These are phyloP conservation scores for Passer domesticus DNA, from an alignment of 2,113 vertebrate species.

Conservation along the genomic window DNA sequence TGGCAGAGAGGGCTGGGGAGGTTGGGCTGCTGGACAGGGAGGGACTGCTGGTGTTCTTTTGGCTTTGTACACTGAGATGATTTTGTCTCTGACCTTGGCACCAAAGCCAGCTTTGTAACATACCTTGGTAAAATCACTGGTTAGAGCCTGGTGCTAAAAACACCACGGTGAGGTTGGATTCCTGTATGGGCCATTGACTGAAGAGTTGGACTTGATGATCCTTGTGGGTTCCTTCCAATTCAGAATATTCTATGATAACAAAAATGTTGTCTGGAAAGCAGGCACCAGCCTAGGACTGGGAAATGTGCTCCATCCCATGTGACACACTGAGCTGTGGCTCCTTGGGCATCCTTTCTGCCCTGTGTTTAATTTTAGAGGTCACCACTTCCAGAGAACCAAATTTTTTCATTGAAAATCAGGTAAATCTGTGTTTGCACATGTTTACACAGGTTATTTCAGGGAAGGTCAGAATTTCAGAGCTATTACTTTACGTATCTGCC, in stretches of 20 bases:
- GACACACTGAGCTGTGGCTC: background rate
- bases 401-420: background rate
- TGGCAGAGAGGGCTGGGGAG: background rate
- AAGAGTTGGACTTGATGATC: background rate
- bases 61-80: background rate
- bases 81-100: background rate
- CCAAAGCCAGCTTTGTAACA: background rate
- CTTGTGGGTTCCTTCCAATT: background rate
- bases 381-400: background rate
- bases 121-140: background rate
- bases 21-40: background rate
- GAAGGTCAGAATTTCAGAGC: background rate
- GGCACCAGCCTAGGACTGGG: background rate
- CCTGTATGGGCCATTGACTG: background rate
- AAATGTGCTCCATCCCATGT: background rate
- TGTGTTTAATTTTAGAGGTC: background rate
- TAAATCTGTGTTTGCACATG: background rate
- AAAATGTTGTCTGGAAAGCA: background rate
- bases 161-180: background rate
- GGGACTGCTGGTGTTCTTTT: no score
- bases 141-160: background rate
- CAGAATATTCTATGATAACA: background rate
- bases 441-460: background rate
- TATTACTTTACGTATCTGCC: background rate
- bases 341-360: background rate